Percentiles rank a stretch among this genome's conserved stretches.
Evolutionary conservation across 2,797 vertebrate genomes (phyloP).

Genomic region (Lagocephalus sceleratus): DNA sequence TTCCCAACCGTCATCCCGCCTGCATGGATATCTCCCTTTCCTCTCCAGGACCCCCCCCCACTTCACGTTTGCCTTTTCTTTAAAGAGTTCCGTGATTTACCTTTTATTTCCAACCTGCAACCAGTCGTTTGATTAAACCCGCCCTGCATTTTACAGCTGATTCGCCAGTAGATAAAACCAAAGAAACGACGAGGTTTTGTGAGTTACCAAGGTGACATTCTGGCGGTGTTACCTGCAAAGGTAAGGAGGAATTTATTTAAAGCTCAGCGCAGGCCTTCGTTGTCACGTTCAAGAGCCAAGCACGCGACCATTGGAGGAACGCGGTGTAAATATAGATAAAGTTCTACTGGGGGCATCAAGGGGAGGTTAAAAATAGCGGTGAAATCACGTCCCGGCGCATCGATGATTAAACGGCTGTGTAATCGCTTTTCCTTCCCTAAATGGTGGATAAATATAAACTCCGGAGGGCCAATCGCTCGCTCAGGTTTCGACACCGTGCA

Average conservation of each 20-base stretch:
- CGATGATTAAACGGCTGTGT: background rate
- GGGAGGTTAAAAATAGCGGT: too few species aligned
- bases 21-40: background rate
- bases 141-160: background rate
- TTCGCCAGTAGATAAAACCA: background rate
- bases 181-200: background rate
- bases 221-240: too few species aligned
- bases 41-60: too few species aligned
- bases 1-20: background rate
- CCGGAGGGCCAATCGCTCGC: background rate
- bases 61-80: too few species aligned
- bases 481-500: background rate
- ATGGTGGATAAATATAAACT: too few species aligned
- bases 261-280: background rate
- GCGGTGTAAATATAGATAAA: too few species aligned
- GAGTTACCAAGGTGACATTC: background rate
- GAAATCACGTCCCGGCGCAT: too few species aligned
- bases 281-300: background rate
- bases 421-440: background rate
- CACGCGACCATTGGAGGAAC: too few species aligned
- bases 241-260: background rate
- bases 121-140: background rate
- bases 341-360: background rate
- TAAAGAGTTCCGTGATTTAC: background rate
- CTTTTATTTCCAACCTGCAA: background rate